A percentile compares a stretch with the other conserved stretches of the same genome.
These are phyloP conservation scores for Monochamus saltuarius DNA, from an alignment of 1,140 invertebrate species.

Conservation along the genomic window DNA sequence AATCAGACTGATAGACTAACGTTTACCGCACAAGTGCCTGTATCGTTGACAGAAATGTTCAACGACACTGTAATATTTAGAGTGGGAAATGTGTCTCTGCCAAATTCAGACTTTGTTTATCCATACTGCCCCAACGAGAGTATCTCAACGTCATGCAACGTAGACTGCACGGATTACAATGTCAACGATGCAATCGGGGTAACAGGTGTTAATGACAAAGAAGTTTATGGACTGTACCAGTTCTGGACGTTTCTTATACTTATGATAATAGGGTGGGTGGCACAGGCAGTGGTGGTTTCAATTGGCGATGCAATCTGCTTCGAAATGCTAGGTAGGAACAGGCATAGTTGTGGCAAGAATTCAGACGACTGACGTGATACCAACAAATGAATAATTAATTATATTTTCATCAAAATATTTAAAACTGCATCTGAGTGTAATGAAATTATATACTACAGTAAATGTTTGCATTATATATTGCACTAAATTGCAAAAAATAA, in stretches of 20 bases:
- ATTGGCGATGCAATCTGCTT: slow-evolving; percentile 84
- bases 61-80: slow-evolving; percentile 18
- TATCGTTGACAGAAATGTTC: background rate
- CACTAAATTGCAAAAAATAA: too few relatives aligned
- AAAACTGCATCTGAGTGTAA: too few relatives aligned
- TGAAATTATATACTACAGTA: too few relatives aligned
- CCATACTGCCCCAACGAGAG: slow-evolving; percentile 52
- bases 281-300: slow-evolving; percentile 80
- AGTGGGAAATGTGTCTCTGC: slow-evolving; percentile 51
- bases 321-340: slow-evolving; percentile 66
- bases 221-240: slow-evolving; percentile 56
- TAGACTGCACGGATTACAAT: slow-evolving; percentile 54
- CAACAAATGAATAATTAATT: too few relatives aligned
- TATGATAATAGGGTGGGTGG: slow-evolving; percentile 73
- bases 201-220: slow-evolving; percentile 34
- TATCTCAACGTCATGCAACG: slow-evolving; percentile 50
- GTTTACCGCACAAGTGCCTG: slow-evolving; percentile 2
- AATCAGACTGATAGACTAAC: background rate
- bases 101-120: slow-evolving; percentile 40
- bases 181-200: slow-evolving; percentile 36
- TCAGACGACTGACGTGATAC: too few relatives aligned
- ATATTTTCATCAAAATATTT: too few relatives aligned
- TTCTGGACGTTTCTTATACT: slow-evolving; percentile 72
- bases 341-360: too few relatives aligned
- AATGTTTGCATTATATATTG: too few relatives aligned